A percentile compares a stretch with the other conserved stretches of the same genome.
Conservation (phyloP, 2,888 invertebrate genomes). For the Thymelicus lineola region DNA sequence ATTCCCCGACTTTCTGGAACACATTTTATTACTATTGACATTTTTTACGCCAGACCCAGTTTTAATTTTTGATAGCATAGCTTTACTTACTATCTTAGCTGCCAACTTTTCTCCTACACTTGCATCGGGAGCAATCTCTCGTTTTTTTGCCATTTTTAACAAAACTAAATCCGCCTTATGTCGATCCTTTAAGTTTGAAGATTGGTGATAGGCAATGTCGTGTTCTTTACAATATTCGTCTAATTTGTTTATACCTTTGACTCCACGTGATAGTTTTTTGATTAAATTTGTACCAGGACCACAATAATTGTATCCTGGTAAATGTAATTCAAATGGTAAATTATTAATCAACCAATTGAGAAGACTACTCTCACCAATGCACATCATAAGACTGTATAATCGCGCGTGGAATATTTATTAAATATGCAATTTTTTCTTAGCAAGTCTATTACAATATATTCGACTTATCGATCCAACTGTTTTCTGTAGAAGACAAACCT, state of each 20-base stretch:
- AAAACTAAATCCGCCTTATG: constrained; percentile 57
- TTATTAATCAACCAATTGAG: constrained; percentile 40
- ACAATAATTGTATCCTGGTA: constrained; percentile 44
- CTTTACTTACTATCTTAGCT: constrained; percentile 33
- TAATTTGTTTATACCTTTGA: constrained; percentile 5
- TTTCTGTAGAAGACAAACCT: constrained; percentile 16
- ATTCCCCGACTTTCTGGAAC: background rate
- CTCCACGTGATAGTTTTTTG: constrained; percentile 10
- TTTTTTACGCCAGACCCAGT: constrained; percentile 4
- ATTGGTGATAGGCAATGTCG: constrained; percentile 25
- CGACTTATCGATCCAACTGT: constrained; percentile 44
- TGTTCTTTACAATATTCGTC: constrained; percentile 13
- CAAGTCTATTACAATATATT: constrained; percentile 18
- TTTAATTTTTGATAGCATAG: constrained; percentile 28
- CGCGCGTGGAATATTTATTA: constrained; percentile 6
- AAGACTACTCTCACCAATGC: constrained; percentile 34
- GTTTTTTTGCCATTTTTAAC: constrained; percentile 52
- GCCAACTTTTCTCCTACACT: constrained; percentile 32
- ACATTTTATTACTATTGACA: constrained; percentile 22
- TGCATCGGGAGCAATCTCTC: constrained; percentile 20
- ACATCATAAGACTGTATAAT: constrained; percentile 13
- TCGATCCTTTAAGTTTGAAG: constrained; percentile 42
- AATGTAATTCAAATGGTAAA: constrained; percentile 44
- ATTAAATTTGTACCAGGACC: constrained; percentile 4
- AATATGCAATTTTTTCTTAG: background rate